Conservation (phyloP, 1,140 invertebrate species). For the Pseudomyrmex concolor region DNA sequence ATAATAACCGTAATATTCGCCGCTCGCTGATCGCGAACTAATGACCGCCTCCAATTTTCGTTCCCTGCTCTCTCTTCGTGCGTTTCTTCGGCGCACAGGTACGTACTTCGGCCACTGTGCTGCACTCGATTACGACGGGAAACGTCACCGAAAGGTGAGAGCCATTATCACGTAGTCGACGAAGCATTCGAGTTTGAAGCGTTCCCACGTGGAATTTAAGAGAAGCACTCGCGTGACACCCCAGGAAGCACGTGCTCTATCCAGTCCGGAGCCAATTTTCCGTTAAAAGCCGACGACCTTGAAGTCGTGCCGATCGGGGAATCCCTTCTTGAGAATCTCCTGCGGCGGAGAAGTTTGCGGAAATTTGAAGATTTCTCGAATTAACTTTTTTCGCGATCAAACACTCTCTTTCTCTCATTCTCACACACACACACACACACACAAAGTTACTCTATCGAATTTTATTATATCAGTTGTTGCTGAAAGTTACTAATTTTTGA, state of each 20-base stretch:
- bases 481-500: neutral
- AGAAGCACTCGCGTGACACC: constrained; percentile 33
- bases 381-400: constrained; percentile 18
- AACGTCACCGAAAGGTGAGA: constrained; percentile 37
- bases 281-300: constrained; percentile 45
- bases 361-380: constrained; percentile 32
- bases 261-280: neutral
- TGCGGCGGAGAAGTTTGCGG: constrained; percentile 33
- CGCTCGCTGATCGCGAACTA: constrained; percentile 50
- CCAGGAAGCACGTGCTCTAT: constrained; percentile 38
- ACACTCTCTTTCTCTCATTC: neutral
- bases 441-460: neutral
- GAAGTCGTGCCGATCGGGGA: constrained; percentile 23
- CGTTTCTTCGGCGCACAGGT: neutral
- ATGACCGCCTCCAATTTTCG: constrained; percentile 37
- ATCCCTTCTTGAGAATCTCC: neutral
- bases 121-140: constrained; percentile 57
- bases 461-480: too few species aligned
- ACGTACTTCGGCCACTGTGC: constrained; percentile 39
- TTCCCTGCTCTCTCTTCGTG: constrained; percentile 10
- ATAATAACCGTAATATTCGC: constrained; percentile 52
- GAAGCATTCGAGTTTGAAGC: constrained; percentile 72
- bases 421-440: neutral
- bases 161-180: constrained; percentile 74
- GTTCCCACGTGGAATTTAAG: constrained; percentile 66